These are phyloP conservation scores for Nyctibius grandis DNA, from an alignment of 2,797 vertebrate species.

Conservation along the genomic window DNA sequence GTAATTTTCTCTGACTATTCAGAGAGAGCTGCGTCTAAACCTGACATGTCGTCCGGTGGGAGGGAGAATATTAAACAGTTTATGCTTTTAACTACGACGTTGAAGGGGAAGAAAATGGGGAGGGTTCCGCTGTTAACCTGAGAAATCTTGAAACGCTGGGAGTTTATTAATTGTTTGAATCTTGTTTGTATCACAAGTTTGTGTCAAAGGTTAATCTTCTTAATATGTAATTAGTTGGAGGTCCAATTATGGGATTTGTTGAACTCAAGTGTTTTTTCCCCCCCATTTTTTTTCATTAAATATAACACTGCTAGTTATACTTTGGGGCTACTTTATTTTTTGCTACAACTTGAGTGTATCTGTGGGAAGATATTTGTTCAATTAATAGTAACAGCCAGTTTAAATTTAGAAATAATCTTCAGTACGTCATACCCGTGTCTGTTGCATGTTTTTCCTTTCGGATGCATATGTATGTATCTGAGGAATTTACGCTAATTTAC, in stretches of 20 bases:
- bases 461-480: neutral
- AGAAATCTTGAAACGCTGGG: neutral
- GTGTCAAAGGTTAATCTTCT: slow-evolving; percentile 54
- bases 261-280: neutral
- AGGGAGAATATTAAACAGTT: neutral
- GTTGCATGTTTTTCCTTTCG: neutral
- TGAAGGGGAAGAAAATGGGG: neutral
- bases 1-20: neutral
- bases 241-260: slow-evolving; percentile 53
- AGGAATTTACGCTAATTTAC: neutral
- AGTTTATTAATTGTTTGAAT: slow-evolving; percentile 41
- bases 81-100: neutral
- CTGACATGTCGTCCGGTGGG: neutral
- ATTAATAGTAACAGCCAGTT: neutral
- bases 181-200: slow-evolving; percentile 53
- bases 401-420: slow-evolving; percentile 7
- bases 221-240: slow-evolving; percentile 48
- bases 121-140: neutral
- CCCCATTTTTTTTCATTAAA: neutral
- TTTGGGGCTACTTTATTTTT: neutral
- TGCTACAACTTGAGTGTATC: neutral
- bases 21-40: neutral
- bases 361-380: neutral
- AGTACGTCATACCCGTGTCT: neutral
- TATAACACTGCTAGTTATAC: neutral